A percentile compares a stretch with the other conserved stretches of the same genome.
Evolutionary conservation across 2,113 vertebrate species (phyloP).

Genomic region (Oophaga pumilio): DNA sequence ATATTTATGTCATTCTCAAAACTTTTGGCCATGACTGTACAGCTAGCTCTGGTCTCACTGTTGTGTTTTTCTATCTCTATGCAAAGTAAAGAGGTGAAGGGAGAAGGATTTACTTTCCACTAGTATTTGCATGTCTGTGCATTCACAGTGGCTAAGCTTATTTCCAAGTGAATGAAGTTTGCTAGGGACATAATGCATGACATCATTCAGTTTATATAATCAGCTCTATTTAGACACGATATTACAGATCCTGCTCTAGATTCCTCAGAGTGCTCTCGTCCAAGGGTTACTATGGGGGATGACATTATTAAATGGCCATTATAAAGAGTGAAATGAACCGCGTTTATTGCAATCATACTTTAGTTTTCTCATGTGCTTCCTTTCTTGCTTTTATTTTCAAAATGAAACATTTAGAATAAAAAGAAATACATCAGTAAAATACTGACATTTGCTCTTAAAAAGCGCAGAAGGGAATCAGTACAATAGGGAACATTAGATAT

Average conservation of each 20-base stretch:
- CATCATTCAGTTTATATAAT: constrained; percentile 40
- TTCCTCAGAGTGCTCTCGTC: constrained; percentile 5
- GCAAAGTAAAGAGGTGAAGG: constrained; percentile 35
- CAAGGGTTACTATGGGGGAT: not conserved
- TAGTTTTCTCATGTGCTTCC: constrained; percentile 7
- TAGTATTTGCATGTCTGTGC: constrained; percentile 56
- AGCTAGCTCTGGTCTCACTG: not conserved
- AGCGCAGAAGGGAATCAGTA: too few species aligned
- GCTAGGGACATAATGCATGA: constrained; percentile 48
- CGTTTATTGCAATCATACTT: not conserved
- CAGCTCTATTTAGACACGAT: constrained; percentile 25
- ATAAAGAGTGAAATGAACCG: not conserved
- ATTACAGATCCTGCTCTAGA: constrained; percentile 1
- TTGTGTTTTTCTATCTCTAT: not conserved
- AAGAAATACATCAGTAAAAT: not conserved
- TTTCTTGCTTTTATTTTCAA: not conserved
- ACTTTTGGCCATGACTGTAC: too few species aligned
- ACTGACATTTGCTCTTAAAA: not conserved
- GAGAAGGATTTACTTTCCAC: constrained; percentile 9
- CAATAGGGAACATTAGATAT: not conserved
- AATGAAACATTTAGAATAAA: not conserved
- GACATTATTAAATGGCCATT: constrained; percentile 13
- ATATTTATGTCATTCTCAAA: too few species aligned
- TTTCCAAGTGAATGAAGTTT: constrained; percentile 55
- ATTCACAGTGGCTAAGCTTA: constrained; percentile 49